phyloP scores from a whole-genome alignment of 2,113 vertebrate species.

The Plecotus auritus region DNA sequence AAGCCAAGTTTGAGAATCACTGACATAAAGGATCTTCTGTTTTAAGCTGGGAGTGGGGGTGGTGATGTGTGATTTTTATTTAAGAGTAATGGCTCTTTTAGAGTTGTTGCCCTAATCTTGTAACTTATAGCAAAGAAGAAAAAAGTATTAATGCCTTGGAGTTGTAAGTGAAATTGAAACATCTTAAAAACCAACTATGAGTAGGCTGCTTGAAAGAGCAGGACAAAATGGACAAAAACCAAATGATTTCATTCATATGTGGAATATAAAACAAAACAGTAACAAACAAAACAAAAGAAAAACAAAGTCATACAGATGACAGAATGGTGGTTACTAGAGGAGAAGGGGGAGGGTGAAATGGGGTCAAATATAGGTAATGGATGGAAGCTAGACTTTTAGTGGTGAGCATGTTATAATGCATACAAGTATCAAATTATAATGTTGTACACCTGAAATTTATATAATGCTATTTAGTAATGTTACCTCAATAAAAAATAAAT shows the following conservation, averaged over 20 bases:
- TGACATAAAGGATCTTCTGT: background rate
- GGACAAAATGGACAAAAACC: background rate
- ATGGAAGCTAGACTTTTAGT: background rate
- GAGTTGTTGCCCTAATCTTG: background rate
- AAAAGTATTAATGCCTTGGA: background rate
- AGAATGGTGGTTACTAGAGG: background rate
- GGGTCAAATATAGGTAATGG: background rate
- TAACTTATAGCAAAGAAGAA: background rate
- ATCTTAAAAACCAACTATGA: slow-evolving; percentile 35
- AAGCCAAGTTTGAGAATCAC: background rate
- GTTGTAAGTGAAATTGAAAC: background rate
- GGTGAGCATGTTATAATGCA: background rate
- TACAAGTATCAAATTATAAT: background rate
- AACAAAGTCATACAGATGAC: background rate
- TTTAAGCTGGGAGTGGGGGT: background rate
- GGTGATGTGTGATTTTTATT: slow-evolving; percentile 11
- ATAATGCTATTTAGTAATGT: background rate
- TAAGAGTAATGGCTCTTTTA: slow-evolving; percentile 3
- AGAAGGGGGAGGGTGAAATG: background rate
- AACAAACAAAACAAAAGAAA: background rate
- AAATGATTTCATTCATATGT: background rate
- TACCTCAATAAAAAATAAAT: background rate
- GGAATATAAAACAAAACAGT: background rate
- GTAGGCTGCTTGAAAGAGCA: background rate
- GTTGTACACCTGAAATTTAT: background rate